Conservation (phyloP, 2,888 invertebrate species). For the Luperina testacea region DNA sequence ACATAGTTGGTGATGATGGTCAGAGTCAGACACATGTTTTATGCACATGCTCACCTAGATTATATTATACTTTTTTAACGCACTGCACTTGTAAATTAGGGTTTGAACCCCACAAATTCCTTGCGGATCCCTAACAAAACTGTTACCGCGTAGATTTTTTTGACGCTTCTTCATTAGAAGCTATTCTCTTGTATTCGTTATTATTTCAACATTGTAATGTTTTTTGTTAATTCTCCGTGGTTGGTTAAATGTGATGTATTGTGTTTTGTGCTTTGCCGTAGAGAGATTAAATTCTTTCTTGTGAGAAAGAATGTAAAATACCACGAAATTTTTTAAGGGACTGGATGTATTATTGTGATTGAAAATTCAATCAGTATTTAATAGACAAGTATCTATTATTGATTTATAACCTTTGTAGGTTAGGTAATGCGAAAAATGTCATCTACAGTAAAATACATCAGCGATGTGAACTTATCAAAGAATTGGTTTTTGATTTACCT, state of each 20-base stretch:
- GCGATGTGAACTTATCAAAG: background rate
- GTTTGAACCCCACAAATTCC: background rate
- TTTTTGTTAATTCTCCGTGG: slow-evolving; percentile 71
- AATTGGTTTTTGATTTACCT: background rate
- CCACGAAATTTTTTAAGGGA: background rate
- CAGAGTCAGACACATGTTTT: background rate
- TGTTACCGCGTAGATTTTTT: slow-evolving; percentile 66
- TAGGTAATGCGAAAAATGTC: background rate
- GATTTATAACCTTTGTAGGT: background rate
- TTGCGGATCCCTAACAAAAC: slow-evolving; percentile 68
- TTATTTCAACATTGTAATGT: slow-evolving; percentile 71
- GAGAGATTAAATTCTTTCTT: slow-evolving; percentile 5
- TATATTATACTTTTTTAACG: background rate
- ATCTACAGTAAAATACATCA: background rate
- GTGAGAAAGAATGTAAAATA: background rate
- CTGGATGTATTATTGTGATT: background rate
- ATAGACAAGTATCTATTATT: background rate
- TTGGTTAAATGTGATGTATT: slow-evolving; percentile 65
- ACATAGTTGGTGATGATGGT: too few relatives aligned
- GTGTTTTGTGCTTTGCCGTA: slow-evolving; percentile 20
- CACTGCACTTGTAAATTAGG: background rate
- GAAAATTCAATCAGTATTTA: background rate
- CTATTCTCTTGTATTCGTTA: slow-evolving; percentile 74
- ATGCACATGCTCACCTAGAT: too few relatives aligned
- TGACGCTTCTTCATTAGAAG: slow-evolving; percentile 75